A percentile compares a stretch with the other conserved stretches of the same genome.
Conservation (phyloP, 2,888 invertebrate species). For the Erebia ligea region DNA sequence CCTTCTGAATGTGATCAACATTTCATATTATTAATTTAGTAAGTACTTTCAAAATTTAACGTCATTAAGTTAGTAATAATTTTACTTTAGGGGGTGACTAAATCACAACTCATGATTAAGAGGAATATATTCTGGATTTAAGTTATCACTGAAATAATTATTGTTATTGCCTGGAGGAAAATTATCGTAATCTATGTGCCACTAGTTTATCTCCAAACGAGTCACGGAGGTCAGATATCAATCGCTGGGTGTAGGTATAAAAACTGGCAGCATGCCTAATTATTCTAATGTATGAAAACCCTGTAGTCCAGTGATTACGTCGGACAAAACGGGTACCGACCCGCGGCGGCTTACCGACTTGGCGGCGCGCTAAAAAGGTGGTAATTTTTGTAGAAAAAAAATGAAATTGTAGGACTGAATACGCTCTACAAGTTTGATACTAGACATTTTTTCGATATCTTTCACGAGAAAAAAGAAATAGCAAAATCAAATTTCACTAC, state of each 20-base stretch:
- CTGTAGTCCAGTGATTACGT: too few species aligned
- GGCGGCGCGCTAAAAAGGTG: too few species aligned
- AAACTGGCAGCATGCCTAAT: slow-evolving; percentile 10
- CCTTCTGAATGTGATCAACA: too few species aligned
- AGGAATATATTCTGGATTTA: not conserved
- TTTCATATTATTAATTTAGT: not conserved
- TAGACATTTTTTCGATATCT: too few species aligned
- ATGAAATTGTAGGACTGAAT: too few species aligned
- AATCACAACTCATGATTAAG: not conserved
- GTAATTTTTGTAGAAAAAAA: too few species aligned
- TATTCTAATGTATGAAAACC: not conserved
- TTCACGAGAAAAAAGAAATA: too few species aligned
- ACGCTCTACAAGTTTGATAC: too few species aligned
- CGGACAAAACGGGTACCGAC: too few species aligned
- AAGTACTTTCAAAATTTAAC: not conserved
- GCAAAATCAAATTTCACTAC: too few species aligned
- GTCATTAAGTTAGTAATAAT: not conserved
- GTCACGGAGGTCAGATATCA: slow-evolving; percentile 13
- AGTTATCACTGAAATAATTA: slow-evolving; percentile 3
- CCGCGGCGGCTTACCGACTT: too few species aligned
- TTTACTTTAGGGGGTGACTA: not conserved
- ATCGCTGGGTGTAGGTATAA: slow-evolving; percentile 8
- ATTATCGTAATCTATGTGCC: slow-evolving; percentile 1
- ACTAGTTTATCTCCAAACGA: slow-evolving; percentile 13
- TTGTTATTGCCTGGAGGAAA: not conserved